A percentile compares a stretch with the other conserved stretches of the same genome.
Conservation (phyloP, 2,888 invertebrate species). For the Sphaeridia pumilis region DNA sequence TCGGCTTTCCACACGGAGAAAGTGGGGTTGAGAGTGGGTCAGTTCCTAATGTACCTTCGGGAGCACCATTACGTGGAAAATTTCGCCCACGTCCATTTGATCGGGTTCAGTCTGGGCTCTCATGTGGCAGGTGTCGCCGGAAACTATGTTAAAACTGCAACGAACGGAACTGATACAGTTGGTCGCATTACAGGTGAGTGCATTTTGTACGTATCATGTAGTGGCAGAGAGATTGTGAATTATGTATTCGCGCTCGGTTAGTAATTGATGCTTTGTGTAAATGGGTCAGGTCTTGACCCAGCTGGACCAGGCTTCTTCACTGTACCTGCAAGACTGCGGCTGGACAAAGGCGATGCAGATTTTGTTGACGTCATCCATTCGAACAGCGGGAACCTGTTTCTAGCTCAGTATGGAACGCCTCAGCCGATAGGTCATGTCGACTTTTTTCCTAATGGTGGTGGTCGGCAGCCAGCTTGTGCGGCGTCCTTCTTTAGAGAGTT, state of each 20-base stretch:
- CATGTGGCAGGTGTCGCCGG: conserved; percentile 27
- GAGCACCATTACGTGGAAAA: conserved; percentile 23
- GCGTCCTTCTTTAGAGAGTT: conserved; percentile 25
- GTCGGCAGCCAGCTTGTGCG: conserved; percentile 26
- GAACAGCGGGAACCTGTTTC: conserved; percentile 25
- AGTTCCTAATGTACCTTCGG: conserved; percentile 26
- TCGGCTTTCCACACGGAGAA: conserved; percentile 31
- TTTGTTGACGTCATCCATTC: conserved; percentile 52
- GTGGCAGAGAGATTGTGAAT: conserved; percentile 24
- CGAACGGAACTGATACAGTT: conserved; percentile 20
- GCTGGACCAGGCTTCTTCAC: conserved; percentile 28
- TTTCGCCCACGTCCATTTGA: conserved; percentile 25
- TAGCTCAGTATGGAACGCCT: conserved; percentile 26
- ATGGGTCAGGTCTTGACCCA: conserved; percentile 23
- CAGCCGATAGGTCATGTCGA: conserved; percentile 21
- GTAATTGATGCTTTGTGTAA: no score
- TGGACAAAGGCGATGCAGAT: conserved; percentile 53
- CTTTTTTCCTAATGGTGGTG: conserved; percentile 26
- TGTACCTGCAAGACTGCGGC: conserved; percentile 36
- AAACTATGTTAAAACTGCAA: conserved; percentile 19
- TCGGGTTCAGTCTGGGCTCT: conserved; percentile 25
- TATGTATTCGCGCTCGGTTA: no score
- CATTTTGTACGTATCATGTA: conserved; percentile 19
- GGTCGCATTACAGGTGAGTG: conserved; percentile 27
- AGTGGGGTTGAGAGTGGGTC: conserved; percentile 30